Conservation (phyloP, 1,140 invertebrate species). For the Pinna nobilis region DNA sequence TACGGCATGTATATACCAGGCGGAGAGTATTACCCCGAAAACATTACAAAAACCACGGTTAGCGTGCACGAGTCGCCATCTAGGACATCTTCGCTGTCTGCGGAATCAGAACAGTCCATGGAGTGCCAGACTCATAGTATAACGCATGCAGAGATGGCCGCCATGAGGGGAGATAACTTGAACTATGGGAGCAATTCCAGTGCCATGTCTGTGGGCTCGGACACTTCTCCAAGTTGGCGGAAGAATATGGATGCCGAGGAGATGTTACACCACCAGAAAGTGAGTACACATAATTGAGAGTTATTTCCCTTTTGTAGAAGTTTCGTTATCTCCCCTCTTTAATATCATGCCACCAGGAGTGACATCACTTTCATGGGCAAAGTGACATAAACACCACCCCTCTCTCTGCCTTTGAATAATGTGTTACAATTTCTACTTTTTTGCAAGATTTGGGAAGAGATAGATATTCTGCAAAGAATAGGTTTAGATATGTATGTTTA, state of each 20-base stretch:
- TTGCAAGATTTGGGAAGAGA: too few relatives aligned
- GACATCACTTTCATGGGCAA: too few relatives aligned
- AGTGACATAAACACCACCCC: too few relatives aligned
- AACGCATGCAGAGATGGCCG: slow-evolving; percentile 45
- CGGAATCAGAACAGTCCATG: slow-evolving; percentile 68
- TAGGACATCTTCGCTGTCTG: slow-evolving; percentile 63
- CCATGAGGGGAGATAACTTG: slow-evolving; percentile 51
- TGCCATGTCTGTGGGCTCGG: slow-evolving; percentile 65
- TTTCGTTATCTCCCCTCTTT: too few relatives aligned
- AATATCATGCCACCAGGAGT: too few relatives aligned
- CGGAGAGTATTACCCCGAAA: slow-evolving; percentile 14
- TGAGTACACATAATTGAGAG: too few relatives aligned
- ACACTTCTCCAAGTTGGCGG: slow-evolving; percentile 57
- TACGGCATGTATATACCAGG: background rate
- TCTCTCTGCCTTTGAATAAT: too few relatives aligned
- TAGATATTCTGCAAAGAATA: too few relatives aligned
- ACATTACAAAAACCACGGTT: background rate
- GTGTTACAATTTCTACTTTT: too few relatives aligned
- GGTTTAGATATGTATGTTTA: too few relatives aligned
- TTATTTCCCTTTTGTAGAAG: too few relatives aligned
- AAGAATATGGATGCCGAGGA: slow-evolving; percentile 35
- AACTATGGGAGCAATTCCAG: slow-evolving; percentile 62
- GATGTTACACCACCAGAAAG: too few relatives aligned
- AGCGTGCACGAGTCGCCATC: slow-evolving; percentile 61
- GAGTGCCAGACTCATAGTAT: slow-evolving; percentile 58